Evolutionary conservation across 2,888 invertebrate genomes (phyloP).

Genomic region (Branchipolynoe longqiensis): DNA sequence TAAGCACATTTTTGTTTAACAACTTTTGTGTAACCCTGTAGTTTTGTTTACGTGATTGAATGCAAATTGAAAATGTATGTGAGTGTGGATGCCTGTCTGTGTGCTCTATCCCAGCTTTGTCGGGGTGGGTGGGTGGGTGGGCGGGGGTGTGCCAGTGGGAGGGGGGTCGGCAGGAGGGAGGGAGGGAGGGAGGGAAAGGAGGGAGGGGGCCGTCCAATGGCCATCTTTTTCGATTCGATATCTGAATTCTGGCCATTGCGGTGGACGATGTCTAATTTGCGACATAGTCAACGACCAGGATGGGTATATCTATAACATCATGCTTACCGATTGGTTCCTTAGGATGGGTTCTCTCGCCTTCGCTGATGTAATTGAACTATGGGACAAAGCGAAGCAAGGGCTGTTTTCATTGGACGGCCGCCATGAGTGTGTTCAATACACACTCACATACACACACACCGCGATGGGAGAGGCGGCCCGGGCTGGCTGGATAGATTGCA

Average conservation of each 20-base stretch:
- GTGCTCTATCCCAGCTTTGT: too few relatives aligned
- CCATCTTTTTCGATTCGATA: too few relatives aligned
- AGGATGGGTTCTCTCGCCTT: conserved; percentile 36
- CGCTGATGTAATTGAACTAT: conserved; percentile 48
- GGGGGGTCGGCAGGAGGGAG: background rate
- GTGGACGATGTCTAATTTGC: too few relatives aligned
- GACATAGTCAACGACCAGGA: too few relatives aligned
- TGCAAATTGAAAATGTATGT: too few relatives aligned
- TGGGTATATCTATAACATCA: too few relatives aligned
- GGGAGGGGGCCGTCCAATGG: background rate
- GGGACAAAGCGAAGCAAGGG: conserved; percentile 54
- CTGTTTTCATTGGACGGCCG: conserved; percentile 38
- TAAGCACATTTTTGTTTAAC: background rate
- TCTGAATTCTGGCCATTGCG: background rate
- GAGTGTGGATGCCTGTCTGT: too few relatives aligned
- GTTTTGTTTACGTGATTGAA: too few relatives aligned
- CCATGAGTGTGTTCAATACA: conserved; percentile 40
- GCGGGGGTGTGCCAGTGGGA: background rate
- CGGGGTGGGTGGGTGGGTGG: background rate
- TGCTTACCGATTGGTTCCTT: conserved; percentile 43
- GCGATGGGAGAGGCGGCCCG: too few relatives aligned
- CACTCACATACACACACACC: conserved; percentile 6
- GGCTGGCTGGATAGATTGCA: too few relatives aligned
- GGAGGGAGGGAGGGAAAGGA: background rate
- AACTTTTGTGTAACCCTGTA: too few relatives aligned